phyloP scores from a whole-genome alignment of 2,797 vertebrate genomes.

The Rhincodon typus region DNA sequence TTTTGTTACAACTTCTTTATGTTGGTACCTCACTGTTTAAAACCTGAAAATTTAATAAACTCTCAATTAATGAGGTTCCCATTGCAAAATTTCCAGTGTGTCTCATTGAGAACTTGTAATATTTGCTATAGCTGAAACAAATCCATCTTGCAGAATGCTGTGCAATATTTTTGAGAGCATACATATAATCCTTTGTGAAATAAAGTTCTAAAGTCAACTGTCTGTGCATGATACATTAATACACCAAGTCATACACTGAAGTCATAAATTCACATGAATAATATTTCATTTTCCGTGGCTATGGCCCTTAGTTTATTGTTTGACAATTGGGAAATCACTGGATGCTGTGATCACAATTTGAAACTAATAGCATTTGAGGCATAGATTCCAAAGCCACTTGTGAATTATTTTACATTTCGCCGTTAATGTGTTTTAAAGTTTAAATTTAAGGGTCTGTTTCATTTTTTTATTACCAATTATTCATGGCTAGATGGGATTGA shows the following conservation, averaged over 20 bases:
- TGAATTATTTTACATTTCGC: neutral
- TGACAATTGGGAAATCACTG: neutral
- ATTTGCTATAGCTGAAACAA: neutral
- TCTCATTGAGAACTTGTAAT: neutral
- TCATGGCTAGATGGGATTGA: neutral
- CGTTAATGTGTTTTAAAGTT: neutral
- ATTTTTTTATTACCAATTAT: neutral
- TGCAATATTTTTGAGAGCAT: neutral
- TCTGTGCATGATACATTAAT: constrained; percentile 10
- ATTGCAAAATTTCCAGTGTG: neutral
- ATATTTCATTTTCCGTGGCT: neutral
- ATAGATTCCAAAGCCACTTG: neutral
- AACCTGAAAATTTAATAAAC: neutral
- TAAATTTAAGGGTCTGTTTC: neutral
- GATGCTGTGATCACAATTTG: neutral
- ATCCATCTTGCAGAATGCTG: neutral
- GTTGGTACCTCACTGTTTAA: neutral
- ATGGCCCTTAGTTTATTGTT: neutral
- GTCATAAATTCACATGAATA: constrained; percentile 9
- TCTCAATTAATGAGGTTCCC: neutral
- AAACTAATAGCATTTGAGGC: neutral
- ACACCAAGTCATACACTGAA: neutral
- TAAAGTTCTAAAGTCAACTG: neutral
- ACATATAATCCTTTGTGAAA: constrained; percentile 11
- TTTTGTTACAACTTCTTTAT: neutral